These are phyloP conservation scores for Aplochiton taeniatus DNA, from an alignment of 2,797 vertebrate species.

Conservation along the genomic window DNA sequence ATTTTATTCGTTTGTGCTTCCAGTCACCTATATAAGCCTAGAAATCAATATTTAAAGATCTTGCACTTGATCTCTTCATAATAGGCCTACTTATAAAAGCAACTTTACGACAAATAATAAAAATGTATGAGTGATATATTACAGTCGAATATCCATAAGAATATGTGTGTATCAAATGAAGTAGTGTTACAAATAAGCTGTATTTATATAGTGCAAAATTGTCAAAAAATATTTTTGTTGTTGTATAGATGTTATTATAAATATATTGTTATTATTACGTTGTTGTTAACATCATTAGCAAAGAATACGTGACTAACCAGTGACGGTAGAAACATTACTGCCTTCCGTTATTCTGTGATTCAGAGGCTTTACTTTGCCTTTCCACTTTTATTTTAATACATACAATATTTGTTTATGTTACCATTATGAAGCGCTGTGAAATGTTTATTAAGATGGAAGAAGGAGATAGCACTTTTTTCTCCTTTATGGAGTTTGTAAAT, in stretches of 20 bases:
- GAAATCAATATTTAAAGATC: constrained; percentile 8
- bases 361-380: neutral
- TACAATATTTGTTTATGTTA: constrained; percentile 28
- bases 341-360: no score
- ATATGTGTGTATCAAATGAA: constrained; percentile 74
- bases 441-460: constrained; percentile 50
- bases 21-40: neutral
- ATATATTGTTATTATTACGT: no score
- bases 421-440: constrained; percentile 59
- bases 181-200: constrained; percentile 77
- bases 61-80: constrained; percentile 45
- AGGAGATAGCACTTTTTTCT: constrained; percentile 73
- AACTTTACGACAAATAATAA: neutral
- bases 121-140: constrained; percentile 51
- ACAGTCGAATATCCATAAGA: constrained; percentile 29
- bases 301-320: no score
- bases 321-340: no score
- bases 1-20: neutral
- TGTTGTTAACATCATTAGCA: no score
- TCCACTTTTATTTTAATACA: constrained; percentile 20
- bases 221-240: constrained; percentile 17
- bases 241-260: neutral
- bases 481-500: constrained; percentile 62
- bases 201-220: constrained; percentile 69
- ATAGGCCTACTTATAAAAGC: neutral